phyloP scores from a whole-genome alignment of 2,888 invertebrate species.

The Eupithecia centaureata region DNA sequence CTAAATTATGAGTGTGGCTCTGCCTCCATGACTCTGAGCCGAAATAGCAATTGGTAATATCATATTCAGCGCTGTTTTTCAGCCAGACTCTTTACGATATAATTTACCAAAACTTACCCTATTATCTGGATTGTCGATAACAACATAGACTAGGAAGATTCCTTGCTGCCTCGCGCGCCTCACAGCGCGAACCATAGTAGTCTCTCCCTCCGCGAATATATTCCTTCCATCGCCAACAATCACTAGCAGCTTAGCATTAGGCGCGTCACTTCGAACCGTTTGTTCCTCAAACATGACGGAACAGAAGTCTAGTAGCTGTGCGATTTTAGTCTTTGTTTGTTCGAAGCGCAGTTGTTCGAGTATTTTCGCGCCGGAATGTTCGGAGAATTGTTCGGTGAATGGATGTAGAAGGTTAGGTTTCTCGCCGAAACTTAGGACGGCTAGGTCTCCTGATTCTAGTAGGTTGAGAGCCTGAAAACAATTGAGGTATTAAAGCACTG shows the following conservation, averaged over 20 bases:
- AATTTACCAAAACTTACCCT: slow-evolving; percentile 84
- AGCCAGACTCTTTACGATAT: no score
- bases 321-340: slow-evolving; percentile 95
- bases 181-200: slow-evolving; percentile 89
- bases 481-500: no score
- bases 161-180: slow-evolving; percentile 91
- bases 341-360: slow-evolving; percentile 93
- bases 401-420: slow-evolving; percentile 93
- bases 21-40: no score
- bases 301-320: slow-evolving; percentile 91
- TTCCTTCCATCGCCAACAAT: slow-evolving; percentile 98
- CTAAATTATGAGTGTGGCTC: no score
- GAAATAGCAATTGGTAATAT: no score
- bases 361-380: slow-evolving; percentile 92
- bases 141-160: slow-evolving; percentile 97
- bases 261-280: slow-evolving; percentile 76
- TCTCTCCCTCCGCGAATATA: slow-evolving; percentile 94
- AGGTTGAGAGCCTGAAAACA: slow-evolving; percentile 90
- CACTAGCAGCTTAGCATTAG: slow-evolving; percentile 93
- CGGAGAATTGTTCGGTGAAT: slow-evolving; percentile 93
- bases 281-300: slow-evolving; percentile 84
- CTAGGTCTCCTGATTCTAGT: slow-evolving; percentile 96
- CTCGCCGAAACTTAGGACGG: slow-evolving; percentile 96
- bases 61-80: no score
- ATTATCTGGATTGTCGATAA: slow-evolving; percentile 96